Conservation (phyloP, 2,888 invertebrate genomes). For the Crossocerus cetratus region DNA sequence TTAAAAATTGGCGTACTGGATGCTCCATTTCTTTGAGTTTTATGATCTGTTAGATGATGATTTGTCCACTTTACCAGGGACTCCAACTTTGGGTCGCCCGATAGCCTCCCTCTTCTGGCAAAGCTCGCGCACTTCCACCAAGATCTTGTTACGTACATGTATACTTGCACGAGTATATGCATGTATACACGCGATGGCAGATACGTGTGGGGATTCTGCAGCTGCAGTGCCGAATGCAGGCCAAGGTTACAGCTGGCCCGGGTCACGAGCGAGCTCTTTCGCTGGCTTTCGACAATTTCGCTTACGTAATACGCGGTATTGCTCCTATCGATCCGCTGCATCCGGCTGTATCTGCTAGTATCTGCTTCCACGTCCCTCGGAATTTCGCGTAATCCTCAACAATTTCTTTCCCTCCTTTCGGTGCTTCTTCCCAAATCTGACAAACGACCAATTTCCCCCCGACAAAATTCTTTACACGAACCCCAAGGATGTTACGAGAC, state of each 20-base stretch:
- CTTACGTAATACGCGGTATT: conserved; percentile 54
- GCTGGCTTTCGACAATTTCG: conserved; percentile 54
- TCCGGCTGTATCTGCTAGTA: conserved; percentile 25
- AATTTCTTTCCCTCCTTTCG: no score
- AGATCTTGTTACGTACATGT: not conserved
- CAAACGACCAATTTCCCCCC: no score
- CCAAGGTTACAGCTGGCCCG: conserved; percentile 63
- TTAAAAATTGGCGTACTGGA: no score
- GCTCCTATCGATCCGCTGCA: conserved; percentile 48
- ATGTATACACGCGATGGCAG: not conserved
- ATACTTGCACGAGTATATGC: not conserved
- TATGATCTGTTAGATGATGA: no score
- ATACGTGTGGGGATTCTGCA: conserved; percentile 32
- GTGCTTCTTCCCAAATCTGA: no score
- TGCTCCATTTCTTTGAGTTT: no score
- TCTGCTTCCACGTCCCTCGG: not conserved
- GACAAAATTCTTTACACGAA: no score
- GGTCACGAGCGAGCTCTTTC: conserved; percentile 57
- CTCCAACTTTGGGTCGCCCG: not conserved
- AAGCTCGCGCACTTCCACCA: conserved; percentile 5
- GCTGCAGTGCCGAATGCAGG: conserved; percentile 58
- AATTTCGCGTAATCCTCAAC: no score
- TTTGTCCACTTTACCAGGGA: not conserved
- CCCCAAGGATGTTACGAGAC: no score
- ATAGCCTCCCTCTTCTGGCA: conserved; percentile 21